These are phyloP conservation scores for Tautogolabrus adspersus DNA, from an alignment of 2,113 vertebrate genomes.

Conservation along the genomic window DNA sequence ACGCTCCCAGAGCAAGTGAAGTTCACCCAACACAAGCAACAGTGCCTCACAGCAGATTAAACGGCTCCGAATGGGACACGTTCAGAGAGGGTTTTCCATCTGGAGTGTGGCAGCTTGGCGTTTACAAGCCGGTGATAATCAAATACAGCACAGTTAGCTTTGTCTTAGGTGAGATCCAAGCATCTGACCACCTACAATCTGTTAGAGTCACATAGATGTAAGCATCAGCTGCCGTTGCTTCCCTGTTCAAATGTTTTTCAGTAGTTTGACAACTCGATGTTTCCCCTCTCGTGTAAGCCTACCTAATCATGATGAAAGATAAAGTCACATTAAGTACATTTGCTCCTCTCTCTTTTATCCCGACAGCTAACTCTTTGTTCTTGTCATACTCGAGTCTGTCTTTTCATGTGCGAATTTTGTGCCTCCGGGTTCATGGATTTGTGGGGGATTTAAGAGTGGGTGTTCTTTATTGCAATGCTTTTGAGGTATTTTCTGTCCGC, in stretches of 20 bases:
- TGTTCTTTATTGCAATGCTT: slow-evolving; percentile 7
- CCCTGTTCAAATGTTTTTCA: not conserved
- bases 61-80: slow-evolving; percentile 19
- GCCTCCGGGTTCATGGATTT: slow-evolving; percentile 4
- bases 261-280: not conserved
- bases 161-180: slow-evolving; percentile 31
- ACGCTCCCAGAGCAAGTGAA: slow-evolving; percentile 29
- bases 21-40: slow-evolving; percentile 23
- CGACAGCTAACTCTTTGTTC: not conserved
- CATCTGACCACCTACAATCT: slow-evolving; percentile 39
- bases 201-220: slow-evolving; percentile 6
- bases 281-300: not conserved
- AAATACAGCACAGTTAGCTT: slow-evolving; percentile 26
- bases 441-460: slow-evolving; percentile 20
- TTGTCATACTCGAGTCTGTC: not conserved
- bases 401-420: slow-evolving; percentile 13
- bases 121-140: slow-evolving; percentile 35
- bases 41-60: slow-evolving; percentile 34
- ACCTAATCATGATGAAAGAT: not conserved
- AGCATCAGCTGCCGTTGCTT: not conserved
- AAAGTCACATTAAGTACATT: not conserved
- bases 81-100: slow-evolving; percentile 36
- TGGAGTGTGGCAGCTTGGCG: slow-evolving; percentile 33
- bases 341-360: not conserved
- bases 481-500: not conserved